Evolutionary conservation across 2,797 vertebrate species (phyloP).

Genomic region (Thaleichthys pacificus): DNA sequence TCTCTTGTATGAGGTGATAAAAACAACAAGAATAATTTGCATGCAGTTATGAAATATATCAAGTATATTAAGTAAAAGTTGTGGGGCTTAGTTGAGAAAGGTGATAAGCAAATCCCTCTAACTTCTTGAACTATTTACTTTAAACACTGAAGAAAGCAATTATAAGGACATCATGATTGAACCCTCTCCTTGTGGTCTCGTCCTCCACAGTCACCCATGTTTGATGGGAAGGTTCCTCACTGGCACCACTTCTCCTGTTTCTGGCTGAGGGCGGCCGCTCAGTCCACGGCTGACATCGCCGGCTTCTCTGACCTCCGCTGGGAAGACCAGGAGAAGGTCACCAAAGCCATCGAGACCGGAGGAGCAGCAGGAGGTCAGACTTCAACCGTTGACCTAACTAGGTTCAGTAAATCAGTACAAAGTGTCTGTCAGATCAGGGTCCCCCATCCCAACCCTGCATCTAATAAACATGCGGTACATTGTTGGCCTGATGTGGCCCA

Average conservation of each 20-base stretch:
- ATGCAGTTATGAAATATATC: too few relatives aligned
- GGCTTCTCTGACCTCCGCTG: conserved; percentile 91
- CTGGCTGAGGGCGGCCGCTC: conserved; percentile 86
- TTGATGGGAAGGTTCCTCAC: conserved; percentile 95
- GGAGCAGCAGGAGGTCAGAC: conserved; percentile 73
- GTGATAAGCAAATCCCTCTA: too few relatives aligned
- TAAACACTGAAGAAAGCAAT: not conserved
- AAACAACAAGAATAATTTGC: too few relatives aligned
- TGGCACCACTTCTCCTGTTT: conserved; percentile 99
- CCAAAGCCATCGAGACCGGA: conserved; percentile 89
- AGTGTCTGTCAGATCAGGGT: not conserved
- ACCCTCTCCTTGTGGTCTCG: not conserved
- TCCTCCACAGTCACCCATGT: conserved; percentile 89
- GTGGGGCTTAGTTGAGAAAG: too few relatives aligned
- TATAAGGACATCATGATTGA: not conserved
- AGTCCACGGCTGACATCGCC: conserved; percentile 80
- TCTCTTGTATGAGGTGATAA: too few relatives aligned
- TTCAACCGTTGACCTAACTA: not conserved
- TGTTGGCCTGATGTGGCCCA: too few relatives aligned
- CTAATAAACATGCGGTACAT: too few relatives aligned
- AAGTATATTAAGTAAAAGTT: too few relatives aligned
- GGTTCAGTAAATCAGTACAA: not conserved
- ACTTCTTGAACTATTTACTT: too few relatives aligned
- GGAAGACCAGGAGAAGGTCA: conserved; percentile 96
- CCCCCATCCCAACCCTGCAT: not conserved